These are phyloP conservation scores for Tadarida brasiliensis DNA, from an alignment of 2,797 vertebrate genomes.

Conservation along the genomic window DNA sequence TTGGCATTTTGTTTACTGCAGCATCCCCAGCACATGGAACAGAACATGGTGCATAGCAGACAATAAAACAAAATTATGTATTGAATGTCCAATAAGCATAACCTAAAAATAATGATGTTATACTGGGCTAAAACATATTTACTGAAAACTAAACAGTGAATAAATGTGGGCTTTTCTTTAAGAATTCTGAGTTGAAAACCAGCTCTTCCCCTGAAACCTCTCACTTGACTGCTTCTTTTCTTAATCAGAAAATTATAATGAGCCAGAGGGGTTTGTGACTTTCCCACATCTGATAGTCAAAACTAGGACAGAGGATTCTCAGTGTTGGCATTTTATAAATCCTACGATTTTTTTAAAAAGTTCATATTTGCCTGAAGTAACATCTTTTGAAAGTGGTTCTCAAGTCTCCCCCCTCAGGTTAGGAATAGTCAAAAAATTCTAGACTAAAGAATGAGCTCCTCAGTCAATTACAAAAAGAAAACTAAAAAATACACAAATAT, in stretches of 20 bases:
- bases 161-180: not conserved
- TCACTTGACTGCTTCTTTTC: not conserved
- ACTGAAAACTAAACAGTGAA: not conserved
- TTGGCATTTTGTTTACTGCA: not conserved
- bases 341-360: not conserved
- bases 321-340: not conserved
- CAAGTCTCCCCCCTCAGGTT: not conserved
- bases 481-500: not conserved
- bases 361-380: not conserved
- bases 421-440: not conserved
- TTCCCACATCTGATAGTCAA: not conserved
- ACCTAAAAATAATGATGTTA: slow-evolving; percentile 18
- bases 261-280: not conserved
- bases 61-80: not conserved
- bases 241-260: not conserved
- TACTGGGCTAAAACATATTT: not conserved
- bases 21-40: not conserved
- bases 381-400: not conserved
- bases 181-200: not conserved
- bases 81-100: not conserved
- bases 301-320: not conserved
- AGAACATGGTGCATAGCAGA: not conserved
- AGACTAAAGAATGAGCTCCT: not conserved
- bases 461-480: not conserved
- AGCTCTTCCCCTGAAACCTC: not conserved